Evolutionary conservation across 2,888 invertebrate genomes (phyloP).

Genomic region (Sminthurinus aureus): DNA sequence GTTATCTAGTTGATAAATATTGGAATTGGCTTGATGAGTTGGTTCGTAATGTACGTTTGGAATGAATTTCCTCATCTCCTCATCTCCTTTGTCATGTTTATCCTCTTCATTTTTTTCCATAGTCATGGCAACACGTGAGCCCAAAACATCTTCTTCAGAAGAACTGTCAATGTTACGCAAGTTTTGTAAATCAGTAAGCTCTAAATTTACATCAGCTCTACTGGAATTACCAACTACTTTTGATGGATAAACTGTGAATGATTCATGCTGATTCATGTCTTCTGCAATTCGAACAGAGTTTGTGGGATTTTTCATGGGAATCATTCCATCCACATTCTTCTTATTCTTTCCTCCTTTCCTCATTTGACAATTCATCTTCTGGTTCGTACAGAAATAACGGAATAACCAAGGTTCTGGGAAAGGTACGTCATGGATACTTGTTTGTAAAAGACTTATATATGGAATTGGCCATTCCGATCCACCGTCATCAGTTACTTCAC

Average conservation of each 20-base stretch:
- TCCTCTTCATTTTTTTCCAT: slow-evolving; percentile 16
- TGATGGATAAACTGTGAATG: background rate
- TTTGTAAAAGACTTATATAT: slow-evolving; percentile 47
- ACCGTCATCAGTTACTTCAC: slow-evolving; percentile 81
- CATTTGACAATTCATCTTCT: slow-evolving; percentile 43
- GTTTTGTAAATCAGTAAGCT: background rate
- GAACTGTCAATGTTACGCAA: slow-evolving; percentile 53
- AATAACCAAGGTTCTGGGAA: slow-evolving; percentile 57
- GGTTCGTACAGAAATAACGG: slow-evolving; percentile 49
- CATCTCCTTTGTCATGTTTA: slow-evolving; percentile 33
- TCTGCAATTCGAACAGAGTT: too few species aligned
- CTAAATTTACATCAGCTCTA: background rate
- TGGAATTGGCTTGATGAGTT: too few species aligned
- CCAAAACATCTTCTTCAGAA: slow-evolving; percentile 44
- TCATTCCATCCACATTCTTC: slow-evolving; percentile 15
- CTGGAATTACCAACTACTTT: background rate
- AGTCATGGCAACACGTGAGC: background rate
- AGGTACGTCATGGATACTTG: slow-evolving; percentile 46
- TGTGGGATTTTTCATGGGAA: background rate
- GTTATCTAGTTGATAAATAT: too few species aligned
- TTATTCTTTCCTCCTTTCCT: slow-evolving; percentile 15
- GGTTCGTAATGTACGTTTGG: too few species aligned
- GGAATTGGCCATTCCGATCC: slow-evolving; percentile 66
- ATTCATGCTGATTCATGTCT: too few species aligned
- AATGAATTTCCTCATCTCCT: background rate